Percentiles rank a stretch among this genome's conserved stretches.
phyloP scores from a whole-genome alignment of 2,888 invertebrate species.

The Neoitamus cyanurus region DNA sequence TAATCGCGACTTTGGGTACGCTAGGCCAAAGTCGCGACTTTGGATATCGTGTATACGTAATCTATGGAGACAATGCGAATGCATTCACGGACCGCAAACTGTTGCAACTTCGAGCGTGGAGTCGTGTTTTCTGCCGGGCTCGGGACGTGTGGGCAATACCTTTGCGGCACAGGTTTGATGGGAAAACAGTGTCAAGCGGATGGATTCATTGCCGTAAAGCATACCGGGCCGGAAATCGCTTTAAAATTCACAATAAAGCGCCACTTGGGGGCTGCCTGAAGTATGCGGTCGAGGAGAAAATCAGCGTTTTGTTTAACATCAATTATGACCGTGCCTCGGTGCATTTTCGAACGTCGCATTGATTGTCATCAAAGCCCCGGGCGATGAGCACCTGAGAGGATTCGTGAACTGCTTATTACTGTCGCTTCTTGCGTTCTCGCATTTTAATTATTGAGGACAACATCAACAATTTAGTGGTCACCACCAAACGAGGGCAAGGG shows the following conservation, averaged over 20 bases:
- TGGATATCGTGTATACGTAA: no score
- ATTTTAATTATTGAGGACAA: background rate
- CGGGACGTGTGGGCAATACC: background rate
- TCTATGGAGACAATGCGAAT: background rate
- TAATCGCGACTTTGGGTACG: no score
- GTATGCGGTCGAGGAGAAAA: background rate
- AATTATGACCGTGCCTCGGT: background rate
- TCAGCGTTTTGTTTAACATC: constrained; percentile 8
- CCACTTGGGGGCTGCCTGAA: background rate
- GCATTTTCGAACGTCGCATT: background rate
- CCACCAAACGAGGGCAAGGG: background rate
- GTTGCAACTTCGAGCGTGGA: background rate
- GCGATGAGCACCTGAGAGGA: background rate
- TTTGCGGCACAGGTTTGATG: background rate
- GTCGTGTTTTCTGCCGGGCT: background rate
- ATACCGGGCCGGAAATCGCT: constrained; percentile 23
- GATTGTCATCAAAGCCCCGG: background rate
- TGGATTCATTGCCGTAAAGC: constrained; percentile 29
- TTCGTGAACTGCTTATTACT: background rate
- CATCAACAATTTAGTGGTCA: background rate
- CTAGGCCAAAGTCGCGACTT: no score
- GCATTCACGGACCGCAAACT: background rate
- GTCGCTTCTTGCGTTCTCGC: background rate
- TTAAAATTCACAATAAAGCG: constrained; percentile 29
- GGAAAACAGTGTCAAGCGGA: constrained; percentile 36